Percentiles rank a stretch among this genome's conserved stretches.
phyloP scores from a whole-genome alignment of 2,797 vertebrate genomes.

The Megalops cyprinoides region DNA sequence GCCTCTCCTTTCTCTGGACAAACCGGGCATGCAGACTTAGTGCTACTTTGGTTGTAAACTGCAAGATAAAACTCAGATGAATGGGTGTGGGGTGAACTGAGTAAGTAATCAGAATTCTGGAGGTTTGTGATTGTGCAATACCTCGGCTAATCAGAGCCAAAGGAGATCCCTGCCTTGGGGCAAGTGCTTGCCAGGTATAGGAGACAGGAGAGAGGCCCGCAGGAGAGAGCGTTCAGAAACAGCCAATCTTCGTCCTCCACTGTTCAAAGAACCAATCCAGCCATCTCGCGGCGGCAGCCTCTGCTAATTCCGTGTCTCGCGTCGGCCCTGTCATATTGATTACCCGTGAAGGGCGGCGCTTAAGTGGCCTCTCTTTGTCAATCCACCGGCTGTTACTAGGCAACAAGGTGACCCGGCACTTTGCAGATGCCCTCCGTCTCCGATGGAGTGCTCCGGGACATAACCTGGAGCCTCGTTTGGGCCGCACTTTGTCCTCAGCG shows the following conservation, averaged over 20 bases:
- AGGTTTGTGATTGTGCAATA: no score
- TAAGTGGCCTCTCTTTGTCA: conserved; percentile 80
- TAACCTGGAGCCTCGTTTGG: conserved; percentile 51
- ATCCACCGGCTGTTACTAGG: conserved; percentile 78
- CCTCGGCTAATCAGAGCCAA: not conserved
- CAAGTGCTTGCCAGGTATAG: conserved; percentile 46
- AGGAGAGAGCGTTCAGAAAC: conserved; percentile 64
- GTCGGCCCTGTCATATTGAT: conserved; percentile 85
- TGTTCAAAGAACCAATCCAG: conserved; percentile 71
- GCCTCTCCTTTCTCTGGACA: not conserved
- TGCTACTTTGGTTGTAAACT: not conserved
- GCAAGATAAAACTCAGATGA: not conserved
- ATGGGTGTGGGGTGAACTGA: no score
- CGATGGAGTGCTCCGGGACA: conserved; percentile 66
- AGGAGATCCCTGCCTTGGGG: conserved; percentile 54
- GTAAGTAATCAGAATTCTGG: no score
- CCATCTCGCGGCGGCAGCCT: conserved; percentile 69
- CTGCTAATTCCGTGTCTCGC: conserved; percentile 82
- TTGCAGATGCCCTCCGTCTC: conserved; percentile 47
- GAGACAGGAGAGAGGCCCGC: conserved; percentile 62
- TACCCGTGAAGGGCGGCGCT: conserved; percentile 77
- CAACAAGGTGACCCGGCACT: conserved; percentile 73
- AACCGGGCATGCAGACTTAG: not conserved
- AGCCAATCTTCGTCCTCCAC: conserved; percentile 64
- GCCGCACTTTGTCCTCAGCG: not conserved